A percentile compares a stretch with the other conserved stretches of the same genome.
Conservation (phyloP, 2,888 invertebrate species). For the Drosophila vallismaia region DNA sequence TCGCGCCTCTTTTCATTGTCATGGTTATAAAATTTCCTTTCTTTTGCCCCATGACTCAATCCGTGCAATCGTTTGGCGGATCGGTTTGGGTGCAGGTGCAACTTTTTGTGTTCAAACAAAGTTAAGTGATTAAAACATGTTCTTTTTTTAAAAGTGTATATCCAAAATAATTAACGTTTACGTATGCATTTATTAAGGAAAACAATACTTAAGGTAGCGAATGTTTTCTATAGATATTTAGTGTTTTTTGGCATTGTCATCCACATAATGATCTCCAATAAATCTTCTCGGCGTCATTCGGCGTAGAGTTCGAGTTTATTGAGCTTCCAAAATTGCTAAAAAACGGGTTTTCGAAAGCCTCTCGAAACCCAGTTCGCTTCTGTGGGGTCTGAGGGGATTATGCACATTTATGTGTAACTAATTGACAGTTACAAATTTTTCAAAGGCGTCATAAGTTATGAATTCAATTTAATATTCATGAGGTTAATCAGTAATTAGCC, state of each 20-base stretch:
- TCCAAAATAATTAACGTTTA: not conserved
- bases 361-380: slow-evolving; percentile 7
- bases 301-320: slow-evolving; percentile 15
- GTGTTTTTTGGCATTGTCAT: slow-evolving; percentile 20
- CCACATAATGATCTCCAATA: slow-evolving; percentile 31
- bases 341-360: slow-evolving; percentile 32
- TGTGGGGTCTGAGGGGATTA: slow-evolving; percentile 17
- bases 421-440: slow-evolving; percentile 52
- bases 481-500: slow-evolving; percentile 5
- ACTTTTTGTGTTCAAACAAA: slow-evolving; percentile 10
- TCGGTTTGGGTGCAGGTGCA: slow-evolving; percentile 28
- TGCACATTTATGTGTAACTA: slow-evolving; percentile 27
- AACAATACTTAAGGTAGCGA: not conserved
- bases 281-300: slow-evolving; percentile 5
- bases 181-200: slow-evolving; percentile 6
- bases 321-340: slow-evolving; percentile 38
- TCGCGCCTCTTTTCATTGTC: slow-evolving; percentile 34
- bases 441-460: slow-evolving; percentile 26
- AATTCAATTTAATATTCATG: slow-evolving; percentile 47
- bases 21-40: slow-evolving; percentile 9
- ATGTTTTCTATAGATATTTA: slow-evolving; percentile 16
- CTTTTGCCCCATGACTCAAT: slow-evolving; percentile 25
- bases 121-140: slow-evolving; percentile 9
- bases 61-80: not conserved
- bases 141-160: not conserved